Conservation (phyloP, 2,888 invertebrate genomes). For the Pyrrhia umbra region DNA sequence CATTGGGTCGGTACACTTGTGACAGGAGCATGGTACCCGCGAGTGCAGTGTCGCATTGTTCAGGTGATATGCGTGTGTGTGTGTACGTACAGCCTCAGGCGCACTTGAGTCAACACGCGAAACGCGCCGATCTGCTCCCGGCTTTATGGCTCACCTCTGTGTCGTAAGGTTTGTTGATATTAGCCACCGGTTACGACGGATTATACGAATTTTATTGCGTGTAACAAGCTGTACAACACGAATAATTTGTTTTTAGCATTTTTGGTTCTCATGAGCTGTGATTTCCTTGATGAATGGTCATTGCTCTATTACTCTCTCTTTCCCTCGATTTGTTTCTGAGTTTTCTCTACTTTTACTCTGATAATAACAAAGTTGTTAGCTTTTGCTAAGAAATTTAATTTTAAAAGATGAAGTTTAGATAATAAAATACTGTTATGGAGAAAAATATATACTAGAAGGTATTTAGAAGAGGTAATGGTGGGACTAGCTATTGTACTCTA, state of each 20-base stretch:
- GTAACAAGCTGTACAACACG: conserved; percentile 65
- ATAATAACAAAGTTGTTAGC: not conserved
- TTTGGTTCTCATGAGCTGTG: conserved; percentile 50
- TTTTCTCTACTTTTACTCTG: not conserved
- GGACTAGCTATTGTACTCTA: conserved; percentile 80
- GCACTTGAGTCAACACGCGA: conserved; percentile 83
- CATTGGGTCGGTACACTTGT: conserved; percentile 36
- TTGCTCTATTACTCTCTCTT: conserved; percentile 40
- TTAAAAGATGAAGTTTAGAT: not conserved
- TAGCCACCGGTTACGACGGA: conserved; percentile 68
- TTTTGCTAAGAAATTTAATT: not conserved
- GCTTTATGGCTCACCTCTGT: conserved; percentile 64
- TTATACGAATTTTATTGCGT: conserved; percentile 70
- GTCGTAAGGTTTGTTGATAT: conserved; percentile 72
- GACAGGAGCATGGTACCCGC: conserved; percentile 61
- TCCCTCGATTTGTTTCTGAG: conserved; percentile 2
- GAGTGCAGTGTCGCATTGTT: conserved; percentile 68
- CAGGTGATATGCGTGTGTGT: conserved; percentile 51
- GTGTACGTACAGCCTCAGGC: conserved; percentile 41
- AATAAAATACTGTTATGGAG: conserved; percentile 5
- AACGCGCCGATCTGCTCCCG: conserved; percentile 62
- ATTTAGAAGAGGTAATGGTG: conserved; percentile 64
- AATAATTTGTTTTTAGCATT: conserved; percentile 54
- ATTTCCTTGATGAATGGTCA: conserved; percentile 47
- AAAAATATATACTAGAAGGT: conserved; percentile 38